Evolutionary conservation across 1,140 invertebrate genomes (phyloP).

Genomic region (Triops longicaudatus): DNA sequence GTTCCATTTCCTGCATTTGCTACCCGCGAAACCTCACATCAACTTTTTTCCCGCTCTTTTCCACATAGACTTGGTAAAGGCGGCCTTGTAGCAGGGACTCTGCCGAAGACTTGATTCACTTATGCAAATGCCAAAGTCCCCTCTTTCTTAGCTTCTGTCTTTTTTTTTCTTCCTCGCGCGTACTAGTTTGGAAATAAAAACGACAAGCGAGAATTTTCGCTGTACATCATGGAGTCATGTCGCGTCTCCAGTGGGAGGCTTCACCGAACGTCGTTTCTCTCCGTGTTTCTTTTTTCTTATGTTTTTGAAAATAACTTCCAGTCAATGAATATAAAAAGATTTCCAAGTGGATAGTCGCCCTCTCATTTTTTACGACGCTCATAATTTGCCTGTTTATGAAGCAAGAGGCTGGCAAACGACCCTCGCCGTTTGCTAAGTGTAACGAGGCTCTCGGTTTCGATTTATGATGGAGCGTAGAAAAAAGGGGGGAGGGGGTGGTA

Average conservation of each 20-base stretch:
- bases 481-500: background rate
- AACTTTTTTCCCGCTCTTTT: background rate
- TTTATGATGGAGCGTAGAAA: background rate
- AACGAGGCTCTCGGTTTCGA: constrained; percentile 11
- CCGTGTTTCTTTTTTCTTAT: background rate
- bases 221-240: constrained; percentile 5
- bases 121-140: constrained; percentile 10
- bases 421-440: constrained; percentile 7
- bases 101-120: constrained; percentile 6
- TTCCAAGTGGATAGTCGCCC: background rate
- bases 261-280: too few species aligned
- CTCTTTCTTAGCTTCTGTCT: background rate
- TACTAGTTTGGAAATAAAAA: background rate
- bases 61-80: background rate
- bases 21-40: background rate
- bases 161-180: background rate
- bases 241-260: background rate
- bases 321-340: constrained; percentile 9
- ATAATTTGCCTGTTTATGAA: constrained; percentile 8
- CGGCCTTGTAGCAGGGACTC: background rate
- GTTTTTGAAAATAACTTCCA: background rate
- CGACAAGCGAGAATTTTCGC: background rate
- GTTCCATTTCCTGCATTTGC: constrained; percentile 10
- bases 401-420: constrained; percentile 13
- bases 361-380: background rate